These are phyloP conservation scores for Psephotus haematonotus DNA, from an alignment of 2,113 vertebrate genomes.

Conservation along the genomic window DNA sequence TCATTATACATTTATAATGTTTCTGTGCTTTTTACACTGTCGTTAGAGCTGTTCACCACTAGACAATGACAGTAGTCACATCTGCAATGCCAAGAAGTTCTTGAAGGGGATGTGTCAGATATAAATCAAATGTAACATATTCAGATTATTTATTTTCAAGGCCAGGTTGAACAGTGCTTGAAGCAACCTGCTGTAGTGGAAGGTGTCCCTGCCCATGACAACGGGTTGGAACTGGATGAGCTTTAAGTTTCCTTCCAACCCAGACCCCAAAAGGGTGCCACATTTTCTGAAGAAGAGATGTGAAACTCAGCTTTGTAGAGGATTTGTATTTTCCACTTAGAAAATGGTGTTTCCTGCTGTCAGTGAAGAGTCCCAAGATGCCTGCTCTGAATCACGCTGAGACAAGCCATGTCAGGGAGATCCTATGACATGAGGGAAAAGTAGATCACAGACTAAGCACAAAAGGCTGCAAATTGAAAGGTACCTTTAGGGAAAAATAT, in stretches of 20 bases:
- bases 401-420: background rate
- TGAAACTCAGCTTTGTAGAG: background rate
- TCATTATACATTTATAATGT: background rate
- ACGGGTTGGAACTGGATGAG: background rate
- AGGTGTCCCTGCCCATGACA: background rate
- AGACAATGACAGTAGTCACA: background rate
- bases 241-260: background rate
- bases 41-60: accelerated
- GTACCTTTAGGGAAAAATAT: background rate
- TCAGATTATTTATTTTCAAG: background rate
- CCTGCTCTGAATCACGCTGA: background rate
- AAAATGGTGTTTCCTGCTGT: background rate
- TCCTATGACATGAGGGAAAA: background rate
- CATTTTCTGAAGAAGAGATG: background rate
- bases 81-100: background rate
- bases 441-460: background rate
- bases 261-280: background rate
- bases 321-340: background rate
- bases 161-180: background rate
- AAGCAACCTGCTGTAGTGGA: background rate
- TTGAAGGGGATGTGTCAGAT: background rate
- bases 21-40: background rate
- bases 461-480: background rate
- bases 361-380: background rate
- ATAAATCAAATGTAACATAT: background rate